Evolutionary conservation across 2,888 invertebrate species (phyloP).

Genomic region (Cinara cedri): DNA sequence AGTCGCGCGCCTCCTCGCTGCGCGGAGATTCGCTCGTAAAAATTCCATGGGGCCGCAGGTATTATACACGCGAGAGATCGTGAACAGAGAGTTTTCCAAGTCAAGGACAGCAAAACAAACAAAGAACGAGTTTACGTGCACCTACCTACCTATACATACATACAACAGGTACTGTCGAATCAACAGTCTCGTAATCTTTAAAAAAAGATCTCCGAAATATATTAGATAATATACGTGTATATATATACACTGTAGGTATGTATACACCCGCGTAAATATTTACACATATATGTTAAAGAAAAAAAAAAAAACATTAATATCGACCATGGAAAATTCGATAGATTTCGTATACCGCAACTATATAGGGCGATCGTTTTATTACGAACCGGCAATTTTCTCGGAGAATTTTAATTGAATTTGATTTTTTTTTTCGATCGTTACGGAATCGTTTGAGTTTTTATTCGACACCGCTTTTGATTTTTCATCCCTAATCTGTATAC

Average conservation of each 20-base stretch:
- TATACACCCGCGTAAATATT: background rate
- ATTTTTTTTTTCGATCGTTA: no score
- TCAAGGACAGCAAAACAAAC: slow-evolving; percentile 43
- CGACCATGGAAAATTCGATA: slow-evolving; percentile 22
- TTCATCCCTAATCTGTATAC: no score
- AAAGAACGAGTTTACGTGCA: slow-evolving; percentile 36
- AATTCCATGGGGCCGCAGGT: slow-evolving; percentile 8
- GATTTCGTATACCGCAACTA: background rate
- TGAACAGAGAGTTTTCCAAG: slow-evolving; percentile 10
- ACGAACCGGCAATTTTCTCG: no score
- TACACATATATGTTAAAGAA: background rate
- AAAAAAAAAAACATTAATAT: slow-evolving; percentile 7
- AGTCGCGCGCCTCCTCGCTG: background rate
- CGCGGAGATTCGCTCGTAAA: slow-evolving; percentile 20
- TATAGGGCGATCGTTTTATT: no score
- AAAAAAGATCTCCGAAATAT: slow-evolving; percentile 23
- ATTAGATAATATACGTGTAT: no score
- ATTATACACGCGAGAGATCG: slow-evolving; percentile 26
- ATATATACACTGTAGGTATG: no score
- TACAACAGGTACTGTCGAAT: slow-evolving; percentile 30
- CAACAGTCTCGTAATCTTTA: slow-evolving; percentile 17
- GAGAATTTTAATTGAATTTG: no score
- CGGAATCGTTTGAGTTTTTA: no score
- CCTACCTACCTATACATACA: no score
- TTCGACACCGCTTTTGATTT: no score